phyloP scores from a whole-genome alignment of 2,888 invertebrate genomes.

The Coelopa pilipes region DNA sequence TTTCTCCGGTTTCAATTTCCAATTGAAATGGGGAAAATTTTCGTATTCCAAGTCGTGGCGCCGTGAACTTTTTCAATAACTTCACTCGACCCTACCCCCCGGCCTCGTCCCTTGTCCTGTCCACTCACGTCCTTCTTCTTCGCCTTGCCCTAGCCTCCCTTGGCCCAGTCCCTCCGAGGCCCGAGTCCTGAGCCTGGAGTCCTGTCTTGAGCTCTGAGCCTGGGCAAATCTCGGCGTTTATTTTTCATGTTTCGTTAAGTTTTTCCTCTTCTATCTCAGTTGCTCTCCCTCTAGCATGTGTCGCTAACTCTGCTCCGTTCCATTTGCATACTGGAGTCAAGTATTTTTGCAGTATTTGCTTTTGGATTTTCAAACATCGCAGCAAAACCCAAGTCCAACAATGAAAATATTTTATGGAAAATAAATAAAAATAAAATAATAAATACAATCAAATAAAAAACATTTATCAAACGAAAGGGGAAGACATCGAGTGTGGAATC shows the following conservation, averaged over 20 bases:
- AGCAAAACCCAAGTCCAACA: no score
- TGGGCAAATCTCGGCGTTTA: conserved; percentile 10
- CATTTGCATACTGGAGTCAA: no score
- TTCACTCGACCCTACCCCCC: neutral
- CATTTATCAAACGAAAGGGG: no score
- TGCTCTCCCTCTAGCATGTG: no score
- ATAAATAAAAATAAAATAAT: neutral
- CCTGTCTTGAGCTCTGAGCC: neutral
- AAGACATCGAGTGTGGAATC: neutral
- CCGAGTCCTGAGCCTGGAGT: no score
- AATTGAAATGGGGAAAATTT: conserved; percentile 6
- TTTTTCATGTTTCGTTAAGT: conserved; percentile 22
- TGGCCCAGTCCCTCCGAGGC: no score
- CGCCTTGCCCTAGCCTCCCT: no score
- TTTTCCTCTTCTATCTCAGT: neutral
- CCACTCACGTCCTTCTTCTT: no score
- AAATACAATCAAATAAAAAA: neutral
- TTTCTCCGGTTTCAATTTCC: neutral
- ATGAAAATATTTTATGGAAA: no score
- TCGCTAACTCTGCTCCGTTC: no score
- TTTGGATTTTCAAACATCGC: no score
- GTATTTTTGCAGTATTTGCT: no score
- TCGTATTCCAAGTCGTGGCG: neutral
- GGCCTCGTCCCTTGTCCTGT: neutral
- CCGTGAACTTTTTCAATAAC: conserved; percentile 22